Evolutionary conservation across 1,140 invertebrate genomes (phyloP).

Genomic region (Drosophila sproati): DNA sequence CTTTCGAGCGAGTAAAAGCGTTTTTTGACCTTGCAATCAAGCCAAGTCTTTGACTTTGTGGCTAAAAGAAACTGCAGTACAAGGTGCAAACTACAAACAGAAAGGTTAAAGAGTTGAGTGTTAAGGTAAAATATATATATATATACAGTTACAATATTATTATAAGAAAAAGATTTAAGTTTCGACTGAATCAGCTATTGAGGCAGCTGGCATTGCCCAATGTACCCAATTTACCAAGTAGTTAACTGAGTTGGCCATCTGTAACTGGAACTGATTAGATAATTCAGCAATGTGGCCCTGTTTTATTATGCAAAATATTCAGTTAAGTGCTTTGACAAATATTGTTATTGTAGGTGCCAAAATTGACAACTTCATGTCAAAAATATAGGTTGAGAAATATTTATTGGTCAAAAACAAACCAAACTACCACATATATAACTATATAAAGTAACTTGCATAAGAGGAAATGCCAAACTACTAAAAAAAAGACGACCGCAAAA

Average conservation of each 20-base stretch:
- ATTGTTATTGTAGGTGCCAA: constrained; percentile 60
- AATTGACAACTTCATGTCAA: constrained; percentile 67
- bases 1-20: constrained; percentile 53
- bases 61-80: constrained; percentile 47
- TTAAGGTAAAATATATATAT: constrained; percentile 14
- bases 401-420: constrained; percentile 14
- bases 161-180: constrained; percentile 13
- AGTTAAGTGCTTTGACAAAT: constrained; percentile 42
- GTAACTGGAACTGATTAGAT: constrained; percentile 49
- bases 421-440: neutral
- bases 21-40: constrained; percentile 35
- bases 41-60: constrained; percentile 31
- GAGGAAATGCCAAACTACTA: constrained; percentile 35
- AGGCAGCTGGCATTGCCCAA: neutral
- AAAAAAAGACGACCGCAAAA: constrained; percentile 27
- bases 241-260: neutral
- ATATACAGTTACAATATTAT: constrained; percentile 11
- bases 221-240: neutral
- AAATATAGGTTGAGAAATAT: constrained; percentile 16
- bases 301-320: constrained; percentile 1
- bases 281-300: constrained; percentile 19
- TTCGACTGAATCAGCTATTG: neutral
- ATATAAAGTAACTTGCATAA: constrained; percentile 51
- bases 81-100: constrained; percentile 27
- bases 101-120: constrained; percentile 16